These are phyloP conservation scores for Chinchilla lanigera DNA, from an alignment of 2,113 vertebrate species.

Conservation along the genomic window DNA sequence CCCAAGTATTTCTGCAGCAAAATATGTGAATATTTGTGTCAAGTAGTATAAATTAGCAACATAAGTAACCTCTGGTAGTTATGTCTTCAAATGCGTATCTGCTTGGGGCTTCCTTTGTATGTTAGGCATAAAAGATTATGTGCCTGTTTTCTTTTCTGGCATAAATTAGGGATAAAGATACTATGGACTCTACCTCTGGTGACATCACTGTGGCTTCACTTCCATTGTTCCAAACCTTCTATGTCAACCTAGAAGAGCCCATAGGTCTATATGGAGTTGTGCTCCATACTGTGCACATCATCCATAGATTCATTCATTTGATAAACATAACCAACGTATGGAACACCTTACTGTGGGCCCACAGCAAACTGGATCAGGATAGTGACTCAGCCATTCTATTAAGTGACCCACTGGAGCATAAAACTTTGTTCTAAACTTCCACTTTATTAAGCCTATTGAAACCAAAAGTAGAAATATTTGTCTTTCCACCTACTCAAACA, in stretches of 20 bases:
- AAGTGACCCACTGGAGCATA: background rate
- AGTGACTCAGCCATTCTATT: background rate
- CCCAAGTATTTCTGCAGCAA: constrained; percentile 5
- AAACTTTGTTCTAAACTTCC: background rate
- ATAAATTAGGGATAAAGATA: background rate
- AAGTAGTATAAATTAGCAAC: constrained; percentile 17
- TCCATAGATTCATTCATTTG: background rate
- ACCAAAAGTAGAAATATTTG: background rate
- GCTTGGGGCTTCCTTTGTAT: background rate
- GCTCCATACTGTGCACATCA: background rate
- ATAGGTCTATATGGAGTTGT: background rate
- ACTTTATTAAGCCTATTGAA: background rate
- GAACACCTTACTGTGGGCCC: background rate
- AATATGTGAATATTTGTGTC: background rate
- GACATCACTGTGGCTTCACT: background rate
- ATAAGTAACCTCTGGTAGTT: background rate
- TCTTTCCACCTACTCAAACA: background rate
- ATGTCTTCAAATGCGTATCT: constrained; percentile 4
- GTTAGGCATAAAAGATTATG: background rate
- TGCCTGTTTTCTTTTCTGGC: background rate
- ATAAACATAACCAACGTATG: background rate
- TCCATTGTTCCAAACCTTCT: background rate
- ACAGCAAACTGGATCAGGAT: background rate
- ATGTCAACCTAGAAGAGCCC: background rate
- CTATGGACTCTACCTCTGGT: background rate